A percentile compares a stretch with the other conserved stretches of the same genome.
Evolutionary conservation across 2,113 vertebrate genomes (phyloP).

Genomic region (Numida meleagris): DNA sequence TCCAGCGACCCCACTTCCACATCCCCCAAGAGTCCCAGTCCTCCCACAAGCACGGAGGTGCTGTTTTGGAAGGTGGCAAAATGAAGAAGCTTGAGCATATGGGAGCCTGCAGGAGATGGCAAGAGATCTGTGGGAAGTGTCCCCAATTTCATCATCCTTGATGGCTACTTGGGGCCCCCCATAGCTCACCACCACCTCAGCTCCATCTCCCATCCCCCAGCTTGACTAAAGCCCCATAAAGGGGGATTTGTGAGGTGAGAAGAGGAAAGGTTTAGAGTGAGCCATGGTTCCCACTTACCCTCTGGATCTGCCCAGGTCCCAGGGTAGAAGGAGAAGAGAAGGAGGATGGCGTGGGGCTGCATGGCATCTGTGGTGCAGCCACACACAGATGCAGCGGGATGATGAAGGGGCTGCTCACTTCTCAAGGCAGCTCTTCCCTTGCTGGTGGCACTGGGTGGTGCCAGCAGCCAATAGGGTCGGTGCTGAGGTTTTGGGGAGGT

Average conservation of each 20-base stretch:
- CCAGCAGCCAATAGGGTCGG: no score
- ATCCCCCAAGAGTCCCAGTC: not conserved
- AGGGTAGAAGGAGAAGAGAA: not conserved
- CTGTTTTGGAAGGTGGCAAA: not conserved
- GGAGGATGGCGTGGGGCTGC: not conserved
- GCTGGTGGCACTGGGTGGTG: no score
- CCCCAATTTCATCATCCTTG: not conserved
- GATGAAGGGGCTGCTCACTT: no score
- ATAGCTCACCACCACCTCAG: not conserved
- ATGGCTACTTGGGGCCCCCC: not conserved
- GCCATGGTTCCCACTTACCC: slow-evolving; percentile 32
- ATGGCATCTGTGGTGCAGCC: not conserved
- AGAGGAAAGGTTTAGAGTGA: not conserved
- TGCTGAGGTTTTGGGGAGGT: no score
- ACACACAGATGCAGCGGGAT: no score
- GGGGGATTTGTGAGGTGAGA: not conserved
- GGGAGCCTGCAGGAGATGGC: not conserved
- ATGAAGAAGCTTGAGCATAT: not conserved
- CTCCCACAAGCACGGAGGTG: not conserved
- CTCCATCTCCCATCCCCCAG: not conserved
- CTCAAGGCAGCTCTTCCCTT: no score
- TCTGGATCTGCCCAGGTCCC: not conserved
- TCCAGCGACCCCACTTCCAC: not conserved
- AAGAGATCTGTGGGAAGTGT: not conserved
- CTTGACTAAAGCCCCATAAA: not conserved